Conservation (phyloP, 2,888 invertebrate genomes). For the Diarsia rubi region DNA sequence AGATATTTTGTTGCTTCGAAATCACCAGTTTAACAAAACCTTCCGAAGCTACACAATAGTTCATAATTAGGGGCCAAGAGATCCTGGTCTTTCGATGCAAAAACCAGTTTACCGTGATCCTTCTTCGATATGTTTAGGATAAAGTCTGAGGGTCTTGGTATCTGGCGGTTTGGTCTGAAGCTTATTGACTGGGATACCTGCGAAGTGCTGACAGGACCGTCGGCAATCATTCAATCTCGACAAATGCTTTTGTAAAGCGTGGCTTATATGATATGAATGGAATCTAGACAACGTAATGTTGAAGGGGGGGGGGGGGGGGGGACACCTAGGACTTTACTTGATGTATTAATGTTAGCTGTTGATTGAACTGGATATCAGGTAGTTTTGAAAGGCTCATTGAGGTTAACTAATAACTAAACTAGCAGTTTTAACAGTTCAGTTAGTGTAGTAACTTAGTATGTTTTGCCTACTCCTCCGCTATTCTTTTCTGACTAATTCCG, state of each 20-base stretch:
- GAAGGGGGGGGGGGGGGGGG: background rate
- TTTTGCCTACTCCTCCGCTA: too few species aligned
- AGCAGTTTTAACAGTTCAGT: background rate
- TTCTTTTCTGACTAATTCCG: too few species aligned
- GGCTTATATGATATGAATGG: constrained; percentile 29
- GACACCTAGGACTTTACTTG: background rate
- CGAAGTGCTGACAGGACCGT: constrained; percentile 55
- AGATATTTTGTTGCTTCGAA: constrained; percentile 41
- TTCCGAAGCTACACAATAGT: background rate
- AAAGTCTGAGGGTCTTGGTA: constrained; percentile 18
- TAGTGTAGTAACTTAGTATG: background rate
- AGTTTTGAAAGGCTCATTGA: background rate
- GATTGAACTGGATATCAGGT: background rate
- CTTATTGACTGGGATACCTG: constrained; percentile 61
- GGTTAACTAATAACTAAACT: background rate
- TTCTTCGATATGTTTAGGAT: background rate
- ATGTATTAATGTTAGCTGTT: background rate
- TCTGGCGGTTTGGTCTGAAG: constrained; percentile 8
- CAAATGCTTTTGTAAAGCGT: constrained; percentile 59
- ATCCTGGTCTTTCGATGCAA: background rate
- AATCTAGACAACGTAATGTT: constrained; percentile 8
- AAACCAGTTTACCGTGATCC: constrained; percentile 26
- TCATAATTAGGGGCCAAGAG: background rate
- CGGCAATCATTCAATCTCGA: constrained; percentile 63
- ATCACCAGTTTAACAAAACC: constrained; percentile 38